Conservation (phyloP, 2,888 invertebrate genomes). For the Volucella bombylans region DNA sequence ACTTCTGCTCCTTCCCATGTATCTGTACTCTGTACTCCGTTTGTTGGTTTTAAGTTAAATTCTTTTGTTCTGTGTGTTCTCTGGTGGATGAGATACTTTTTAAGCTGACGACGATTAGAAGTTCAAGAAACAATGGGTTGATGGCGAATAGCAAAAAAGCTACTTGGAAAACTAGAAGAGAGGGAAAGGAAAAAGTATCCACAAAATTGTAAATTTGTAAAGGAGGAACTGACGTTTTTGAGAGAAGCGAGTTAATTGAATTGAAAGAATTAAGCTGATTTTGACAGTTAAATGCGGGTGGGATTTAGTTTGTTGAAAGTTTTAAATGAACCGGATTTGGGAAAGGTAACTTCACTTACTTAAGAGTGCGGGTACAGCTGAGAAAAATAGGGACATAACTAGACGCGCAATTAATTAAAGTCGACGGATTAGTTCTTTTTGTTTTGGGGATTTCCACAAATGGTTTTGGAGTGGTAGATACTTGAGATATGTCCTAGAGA, state of each 20-base stretch:
- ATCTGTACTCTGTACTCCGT: slow-evolving; percentile 1
- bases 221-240: slow-evolving; percentile 44
- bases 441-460: not conserved
- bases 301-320: not conserved
- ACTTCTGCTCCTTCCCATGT: slow-evolving; percentile 17
- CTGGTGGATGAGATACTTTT: slow-evolving; percentile 48
- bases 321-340: not conserved
- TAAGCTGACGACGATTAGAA: slow-evolving; percentile 42
- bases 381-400: no score
- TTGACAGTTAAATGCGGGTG: slow-evolving; percentile 56
- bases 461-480: no score
- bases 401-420: slow-evolving; percentile 7
- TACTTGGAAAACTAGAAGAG: not conserved
- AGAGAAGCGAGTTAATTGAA: slow-evolving; percentile 35
- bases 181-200: not conserved
- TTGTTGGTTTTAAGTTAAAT: slow-evolving; percentile 33
- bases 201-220: slow-evolving; percentile 9
- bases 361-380: slow-evolving; percentile 8
- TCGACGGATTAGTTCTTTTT: not conserved
- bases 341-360: slow-evolving; percentile 5
- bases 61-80: slow-evolving; percentile 25
- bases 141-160: not conserved
- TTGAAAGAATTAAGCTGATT: slow-evolving; percentile 53
- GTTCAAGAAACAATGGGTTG: slow-evolving; percentile 34
- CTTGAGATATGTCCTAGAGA: no score